Evolutionary conservation across 2,888 invertebrate species (phyloP).

Genomic region (Copidosoma aretas): DNA sequence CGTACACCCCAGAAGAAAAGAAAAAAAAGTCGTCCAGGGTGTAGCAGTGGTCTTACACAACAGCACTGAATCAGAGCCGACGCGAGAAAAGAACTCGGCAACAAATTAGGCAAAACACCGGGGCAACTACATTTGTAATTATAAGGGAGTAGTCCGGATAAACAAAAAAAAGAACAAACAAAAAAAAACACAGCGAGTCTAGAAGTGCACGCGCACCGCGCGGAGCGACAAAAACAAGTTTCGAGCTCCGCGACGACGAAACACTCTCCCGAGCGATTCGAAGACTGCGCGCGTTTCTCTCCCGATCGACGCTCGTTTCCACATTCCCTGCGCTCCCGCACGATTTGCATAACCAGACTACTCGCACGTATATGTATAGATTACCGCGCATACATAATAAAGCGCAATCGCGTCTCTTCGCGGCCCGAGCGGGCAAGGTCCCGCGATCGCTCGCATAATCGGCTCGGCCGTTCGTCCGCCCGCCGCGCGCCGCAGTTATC

Average conservation of each 20-base stretch:
- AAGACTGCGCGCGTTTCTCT: conserved; percentile 5
- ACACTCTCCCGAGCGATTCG: conserved; percentile 11
- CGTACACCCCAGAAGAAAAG: no score
- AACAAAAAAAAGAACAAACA: not conserved
- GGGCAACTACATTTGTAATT: no score
- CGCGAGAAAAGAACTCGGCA: not conserved
- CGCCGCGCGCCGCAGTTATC: no score
- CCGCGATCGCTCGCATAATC: no score
- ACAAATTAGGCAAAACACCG: no score
- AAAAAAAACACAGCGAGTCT: conserved; percentile 4
- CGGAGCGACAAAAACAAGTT: not conserved
- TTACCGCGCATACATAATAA: no score
- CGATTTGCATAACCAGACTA: conserved; percentile 30
- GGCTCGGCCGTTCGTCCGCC: no score
- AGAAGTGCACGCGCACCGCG: no score
- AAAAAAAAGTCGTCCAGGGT: not conserved
- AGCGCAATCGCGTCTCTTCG: no score
- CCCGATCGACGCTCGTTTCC: conserved; percentile 15
- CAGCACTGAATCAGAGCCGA: not conserved
- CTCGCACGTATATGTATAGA: conserved; percentile 7
- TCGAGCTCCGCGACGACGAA: not conserved
- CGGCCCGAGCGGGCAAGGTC: not conserved
- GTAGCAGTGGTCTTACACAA: not conserved
- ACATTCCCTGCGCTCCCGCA: conserved; percentile 4
- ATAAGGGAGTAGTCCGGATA: not conserved